Evolutionary conservation across 2,888 invertebrate genomes (phyloP).

Genomic region (Melieria omissa): DNA sequence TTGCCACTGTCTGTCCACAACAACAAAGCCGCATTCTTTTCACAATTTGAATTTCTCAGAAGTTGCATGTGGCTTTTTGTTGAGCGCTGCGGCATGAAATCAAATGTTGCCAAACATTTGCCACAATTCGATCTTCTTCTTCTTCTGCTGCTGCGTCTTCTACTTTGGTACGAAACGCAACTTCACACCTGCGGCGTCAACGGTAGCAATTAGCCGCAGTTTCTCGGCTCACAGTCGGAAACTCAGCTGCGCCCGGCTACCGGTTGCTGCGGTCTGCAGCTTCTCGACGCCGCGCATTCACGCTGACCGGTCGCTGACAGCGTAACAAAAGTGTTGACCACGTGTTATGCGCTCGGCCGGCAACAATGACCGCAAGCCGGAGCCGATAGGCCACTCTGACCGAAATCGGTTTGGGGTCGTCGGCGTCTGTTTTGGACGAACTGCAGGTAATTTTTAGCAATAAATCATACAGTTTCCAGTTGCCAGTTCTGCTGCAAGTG

Average conservation of each 20-base stretch:
- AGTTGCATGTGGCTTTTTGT: slow-evolving; percentile 42
- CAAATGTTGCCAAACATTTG: slow-evolving; percentile 46
- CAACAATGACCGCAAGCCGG: too few relatives aligned
- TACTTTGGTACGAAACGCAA: slow-evolving; percentile 14
- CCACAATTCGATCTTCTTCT: slow-evolving; percentile 11
- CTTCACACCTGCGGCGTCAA: slow-evolving; percentile 34
- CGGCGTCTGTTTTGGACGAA: too few relatives aligned
- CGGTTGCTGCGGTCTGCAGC: slow-evolving; percentile 25
- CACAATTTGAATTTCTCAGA: slow-evolving; percentile 35
- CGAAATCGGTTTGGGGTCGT: too few relatives aligned
- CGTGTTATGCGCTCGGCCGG: slow-evolving; percentile 29
- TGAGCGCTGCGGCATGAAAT: slow-evolving; percentile 32
- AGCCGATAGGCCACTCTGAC: too few relatives aligned
- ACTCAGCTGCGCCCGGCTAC: slow-evolving; percentile 19
- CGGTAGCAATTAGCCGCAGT: slow-evolving; percentile 12
- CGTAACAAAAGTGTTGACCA: slow-evolving; percentile 45
- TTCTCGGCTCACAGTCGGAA: neutral
- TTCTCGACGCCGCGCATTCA: too few relatives aligned
- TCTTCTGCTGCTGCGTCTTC: slow-evolving; percentile 42
- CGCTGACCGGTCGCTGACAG: slow-evolving; percentile 37
- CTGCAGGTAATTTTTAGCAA: too few relatives aligned
- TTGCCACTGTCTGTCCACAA: slow-evolving; percentile 22
- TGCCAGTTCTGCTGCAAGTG: too few relatives aligned
- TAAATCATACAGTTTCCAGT: too few relatives aligned
- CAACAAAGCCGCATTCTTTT: slow-evolving; percentile 19